Conservation (phyloP, 35 echinoderm and acorn worm species). For the Ophiothrix spiculata region DNA sequence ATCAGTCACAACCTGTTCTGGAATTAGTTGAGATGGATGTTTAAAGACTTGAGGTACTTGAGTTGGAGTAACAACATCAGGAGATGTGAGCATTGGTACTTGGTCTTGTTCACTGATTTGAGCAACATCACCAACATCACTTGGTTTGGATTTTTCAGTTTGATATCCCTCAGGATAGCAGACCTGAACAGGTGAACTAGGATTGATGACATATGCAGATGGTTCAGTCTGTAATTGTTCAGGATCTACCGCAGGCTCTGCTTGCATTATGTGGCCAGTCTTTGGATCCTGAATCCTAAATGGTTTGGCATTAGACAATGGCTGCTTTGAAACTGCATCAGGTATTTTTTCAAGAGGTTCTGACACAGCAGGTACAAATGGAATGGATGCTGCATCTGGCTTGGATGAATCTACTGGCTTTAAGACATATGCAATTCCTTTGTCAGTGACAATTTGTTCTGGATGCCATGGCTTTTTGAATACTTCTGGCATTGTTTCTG, state of each 20-base stretch:
- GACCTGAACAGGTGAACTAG: conserved; percentile 16
- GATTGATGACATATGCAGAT: conserved; percentile 32
- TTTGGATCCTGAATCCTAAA: conserved; percentile 40
- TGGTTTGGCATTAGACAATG: conserved; percentile 9
- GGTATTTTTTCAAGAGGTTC: neutral
- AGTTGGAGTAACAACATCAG: no score
- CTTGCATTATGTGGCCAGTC: conserved; percentile 46
- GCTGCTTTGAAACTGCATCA: neutral
- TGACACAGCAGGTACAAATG: neutral
- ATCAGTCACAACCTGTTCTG: conserved; percentile 40
- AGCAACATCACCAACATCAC: neutral
- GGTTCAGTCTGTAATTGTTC: conserved; percentile 24
- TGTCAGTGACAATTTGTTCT: conserved; percentile 40
- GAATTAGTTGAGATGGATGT: neutral
- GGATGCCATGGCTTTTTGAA: neutral
- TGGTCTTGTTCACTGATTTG: neutral
- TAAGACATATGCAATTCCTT: conserved; percentile 47
- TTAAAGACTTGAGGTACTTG: neutral
- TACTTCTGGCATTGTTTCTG: neutral
- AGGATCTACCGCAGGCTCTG: conserved; percentile 21
- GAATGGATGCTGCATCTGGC: neutral
- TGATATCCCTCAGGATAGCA: conserved; percentile 21
- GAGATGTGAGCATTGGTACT: neutral
- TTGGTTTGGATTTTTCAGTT: neutral
- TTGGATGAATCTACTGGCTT: conserved; percentile 19